These are phyloP conservation scores for Mimachlamys varia DNA, from an alignment of 2,888 invertebrate species.

Conservation along the genomic window DNA sequence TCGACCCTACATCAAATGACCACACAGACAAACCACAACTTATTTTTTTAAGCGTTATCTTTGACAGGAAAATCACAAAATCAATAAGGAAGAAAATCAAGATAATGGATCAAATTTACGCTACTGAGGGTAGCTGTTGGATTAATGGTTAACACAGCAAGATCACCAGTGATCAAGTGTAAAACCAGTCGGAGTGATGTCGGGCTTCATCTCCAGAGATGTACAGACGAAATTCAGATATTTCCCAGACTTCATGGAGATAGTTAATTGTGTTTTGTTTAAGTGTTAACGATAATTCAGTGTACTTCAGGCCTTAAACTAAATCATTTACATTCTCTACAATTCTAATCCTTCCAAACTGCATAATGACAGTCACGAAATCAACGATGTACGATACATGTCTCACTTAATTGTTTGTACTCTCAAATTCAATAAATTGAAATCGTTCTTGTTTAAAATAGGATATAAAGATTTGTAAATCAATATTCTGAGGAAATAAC, in stretches of 20 bases:
- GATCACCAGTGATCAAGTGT: neutral
- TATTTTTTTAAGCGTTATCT: neutral
- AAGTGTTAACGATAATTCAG: neutral
- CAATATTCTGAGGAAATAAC: no score
- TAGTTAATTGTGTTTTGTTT: neutral
- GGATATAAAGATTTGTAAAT: no score
- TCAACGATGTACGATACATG: no score
- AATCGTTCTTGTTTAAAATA: no score
- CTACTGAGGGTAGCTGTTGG: neutral
- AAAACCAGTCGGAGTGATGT: no score
- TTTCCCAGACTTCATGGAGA: neutral
- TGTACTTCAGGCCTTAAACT: no score
- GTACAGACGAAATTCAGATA: neutral
- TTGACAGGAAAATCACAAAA: slow-evolving; percentile 19
- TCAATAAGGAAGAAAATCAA: neutral
- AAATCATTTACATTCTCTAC: no score
- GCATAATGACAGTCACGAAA: no score
- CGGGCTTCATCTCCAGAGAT: neutral
- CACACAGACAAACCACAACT: neutral
- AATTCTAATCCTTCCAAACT: no score
- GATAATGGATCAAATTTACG: neutral
- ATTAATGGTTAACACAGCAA: neutral
- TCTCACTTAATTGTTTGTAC: no score
- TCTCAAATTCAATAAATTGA: no score
- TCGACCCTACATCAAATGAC: neutral